Percentiles rank a stretch among this genome's conserved stretches.
Conservation (phyloP, 2,888 invertebrate species). For the Phrixothrix hirtus region DNA sequence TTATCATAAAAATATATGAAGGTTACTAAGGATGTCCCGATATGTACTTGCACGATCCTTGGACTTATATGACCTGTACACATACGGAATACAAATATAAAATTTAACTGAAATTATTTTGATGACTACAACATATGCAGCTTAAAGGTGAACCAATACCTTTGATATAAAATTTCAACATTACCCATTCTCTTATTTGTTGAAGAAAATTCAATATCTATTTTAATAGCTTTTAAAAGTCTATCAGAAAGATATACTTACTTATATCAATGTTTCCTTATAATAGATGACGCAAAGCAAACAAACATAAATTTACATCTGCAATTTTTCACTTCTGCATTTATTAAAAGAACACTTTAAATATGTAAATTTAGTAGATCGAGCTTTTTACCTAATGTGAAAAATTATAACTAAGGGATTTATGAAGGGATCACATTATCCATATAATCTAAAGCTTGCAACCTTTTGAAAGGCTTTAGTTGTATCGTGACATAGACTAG, state of each 20-base stretch:
- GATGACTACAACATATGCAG: background rate
- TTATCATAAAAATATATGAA: slow-evolving; percentile 15
- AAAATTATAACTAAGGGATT: slow-evolving; percentile 15
- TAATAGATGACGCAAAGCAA: no score
- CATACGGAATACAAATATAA: slow-evolving; percentile 18
- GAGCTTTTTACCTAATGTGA: slow-evolving; percentile 12
- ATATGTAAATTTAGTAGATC: no score
- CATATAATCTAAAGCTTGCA: slow-evolving; percentile 16
- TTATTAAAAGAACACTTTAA: no score
- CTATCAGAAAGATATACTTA: no score
- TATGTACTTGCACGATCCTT: slow-evolving; percentile 15
- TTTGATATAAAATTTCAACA: no score
- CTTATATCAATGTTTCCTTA: no score
- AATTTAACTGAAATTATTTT: slow-evolving; percentile 13
- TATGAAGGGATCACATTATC: slow-evolving; percentile 12
- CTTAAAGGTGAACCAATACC: no score
- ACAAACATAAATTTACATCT: no score
- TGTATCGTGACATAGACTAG: slow-evolving; percentile 12
- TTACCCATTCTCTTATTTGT: no score
- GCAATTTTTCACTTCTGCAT: no score
- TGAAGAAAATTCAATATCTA: no score
- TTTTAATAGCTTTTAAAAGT: no score
- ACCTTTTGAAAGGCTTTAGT: slow-evolving; percentile 18
- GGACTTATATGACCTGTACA: slow-evolving; percentile 16
- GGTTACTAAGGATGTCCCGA: slow-evolving; percentile 13